These are phyloP conservation scores for Machimus atricapillus DNA, from an alignment of 2,888 invertebrate species.

Conservation along the genomic window DNA sequence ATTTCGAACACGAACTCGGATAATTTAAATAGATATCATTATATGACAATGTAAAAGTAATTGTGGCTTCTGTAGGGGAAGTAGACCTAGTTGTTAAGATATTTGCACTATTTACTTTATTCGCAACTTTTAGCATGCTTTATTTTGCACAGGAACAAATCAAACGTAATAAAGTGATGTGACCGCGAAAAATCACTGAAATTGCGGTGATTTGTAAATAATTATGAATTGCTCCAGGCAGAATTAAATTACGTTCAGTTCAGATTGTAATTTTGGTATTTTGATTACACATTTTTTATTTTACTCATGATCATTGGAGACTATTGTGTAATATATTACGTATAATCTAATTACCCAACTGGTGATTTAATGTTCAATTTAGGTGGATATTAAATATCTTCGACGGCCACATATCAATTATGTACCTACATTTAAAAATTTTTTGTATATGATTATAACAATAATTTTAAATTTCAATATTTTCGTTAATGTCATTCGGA, in stretches of 20 bases:
- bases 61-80: background rate
- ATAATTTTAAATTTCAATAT: too few relatives aligned
- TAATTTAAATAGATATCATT: background rate
- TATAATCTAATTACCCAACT: background rate
- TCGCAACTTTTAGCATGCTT: background rate
- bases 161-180: background rate
- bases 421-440: too few relatives aligned
- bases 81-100: background rate
- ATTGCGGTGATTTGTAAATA: background rate
- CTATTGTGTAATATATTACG: background rate
- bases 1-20: background rate
- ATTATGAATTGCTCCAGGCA: background rate
- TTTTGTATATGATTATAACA: too few relatives aligned
- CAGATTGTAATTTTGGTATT: background rate
- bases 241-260: background rate
- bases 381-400: background rate
- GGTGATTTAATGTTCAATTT: background rate
- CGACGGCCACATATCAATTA: too few relatives aligned
- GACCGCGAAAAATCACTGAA: background rate
- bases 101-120: background rate
- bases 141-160: background rate
- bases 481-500: too few relatives aligned
- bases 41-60: background rate
- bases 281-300: background rate
- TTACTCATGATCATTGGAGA: background rate